Percentiles rank a stretch among this genome's conserved stretches.
phyloP scores from a whole-genome alignment of 2,888 invertebrate species.

The Eupithecia pulchellata region DNA sequence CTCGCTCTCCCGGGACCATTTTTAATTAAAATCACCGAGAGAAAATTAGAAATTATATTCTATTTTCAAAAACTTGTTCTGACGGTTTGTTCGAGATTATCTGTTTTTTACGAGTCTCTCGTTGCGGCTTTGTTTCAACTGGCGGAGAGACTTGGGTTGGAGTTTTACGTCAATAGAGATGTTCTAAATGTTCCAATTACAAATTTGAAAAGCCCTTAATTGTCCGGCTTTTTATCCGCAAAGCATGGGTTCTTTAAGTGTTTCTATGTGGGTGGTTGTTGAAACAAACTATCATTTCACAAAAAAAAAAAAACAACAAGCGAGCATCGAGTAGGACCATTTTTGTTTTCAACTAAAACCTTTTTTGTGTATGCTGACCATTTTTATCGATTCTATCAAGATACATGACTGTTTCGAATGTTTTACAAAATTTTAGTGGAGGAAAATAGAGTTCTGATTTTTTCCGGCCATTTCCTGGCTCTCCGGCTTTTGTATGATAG shows the following conservation, averaged over 20 bases:
- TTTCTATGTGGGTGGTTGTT: not conserved
- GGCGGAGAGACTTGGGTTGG: constrained; percentile 75
- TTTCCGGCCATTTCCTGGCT: not conserved
- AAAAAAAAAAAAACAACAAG: not conserved
- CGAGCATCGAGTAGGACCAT: not conserved
- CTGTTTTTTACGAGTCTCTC: constrained; percentile 84
- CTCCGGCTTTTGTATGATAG: constrained; percentile 15
- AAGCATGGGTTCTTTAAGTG: not conserved
- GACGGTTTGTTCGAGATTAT: constrained; percentile 84
- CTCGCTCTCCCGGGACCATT: constrained; percentile 81
- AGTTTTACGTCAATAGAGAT: constrained; percentile 47
- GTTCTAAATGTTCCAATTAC: constrained; percentile 23
- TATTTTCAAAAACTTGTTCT: constrained; percentile 85
- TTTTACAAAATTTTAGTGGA: not conserved
- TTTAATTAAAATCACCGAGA: constrained; percentile 85
- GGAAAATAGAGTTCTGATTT: not conserved
- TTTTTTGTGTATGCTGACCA: not conserved
- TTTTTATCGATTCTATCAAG: not conserved
- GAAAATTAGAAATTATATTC: constrained; percentile 86
- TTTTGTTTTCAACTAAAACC: not conserved
- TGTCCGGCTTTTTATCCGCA: constrained; percentile 15
- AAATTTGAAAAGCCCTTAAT: not conserved
- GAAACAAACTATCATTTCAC: not conserved
- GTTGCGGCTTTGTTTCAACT: constrained; percentile 81
- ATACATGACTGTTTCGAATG: not conserved